Evolutionary conservation across 2,797 vertebrate species (phyloP).

Genomic region (Sebastolobus altivelis): DNA sequence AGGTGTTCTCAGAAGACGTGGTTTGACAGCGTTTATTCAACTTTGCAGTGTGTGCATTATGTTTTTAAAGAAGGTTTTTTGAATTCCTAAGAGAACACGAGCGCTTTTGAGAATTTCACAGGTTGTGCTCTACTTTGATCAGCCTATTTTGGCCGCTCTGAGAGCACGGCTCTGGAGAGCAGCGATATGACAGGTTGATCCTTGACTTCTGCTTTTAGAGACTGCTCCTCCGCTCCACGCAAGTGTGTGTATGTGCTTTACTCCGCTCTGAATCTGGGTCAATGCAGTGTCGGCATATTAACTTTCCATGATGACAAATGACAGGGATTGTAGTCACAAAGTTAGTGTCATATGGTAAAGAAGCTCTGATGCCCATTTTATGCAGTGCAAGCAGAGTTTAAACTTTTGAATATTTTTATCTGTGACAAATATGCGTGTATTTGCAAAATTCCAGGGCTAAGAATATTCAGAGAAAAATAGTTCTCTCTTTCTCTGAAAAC

Average conservation of each 20-base stretch:
- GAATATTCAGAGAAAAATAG: slow-evolving; percentile 3
- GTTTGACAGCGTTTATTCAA: slow-evolving; percentile 19
- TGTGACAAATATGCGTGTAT: slow-evolving; percentile 41
- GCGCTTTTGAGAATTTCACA: slow-evolving; percentile 59
- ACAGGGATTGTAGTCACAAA: slow-evolving; percentile 65
- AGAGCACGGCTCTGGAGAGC: slow-evolving; percentile 60
- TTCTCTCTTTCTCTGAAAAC: background rate
- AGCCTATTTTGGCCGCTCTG: slow-evolving; percentile 56
- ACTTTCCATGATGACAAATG: slow-evolving; percentile 71
- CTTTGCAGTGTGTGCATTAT: slow-evolving; percentile 35
- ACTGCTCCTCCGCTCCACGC: slow-evolving; percentile 37
- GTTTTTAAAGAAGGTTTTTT: slow-evolving; percentile 26
- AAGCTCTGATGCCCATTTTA: slow-evolving; percentile 45
- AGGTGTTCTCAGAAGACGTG: slow-evolving; percentile 20
- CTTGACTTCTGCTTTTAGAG: slow-evolving; percentile 70
- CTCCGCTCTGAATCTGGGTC: slow-evolving; percentile 72
- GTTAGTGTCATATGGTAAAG: slow-evolving; percentile 45
- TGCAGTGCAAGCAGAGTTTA: slow-evolving; percentile 56
- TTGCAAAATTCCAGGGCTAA: slow-evolving; percentile 20
- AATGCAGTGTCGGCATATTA: slow-evolving; percentile 69
- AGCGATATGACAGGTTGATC: slow-evolving; percentile 71
- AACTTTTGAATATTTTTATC: slow-evolving; percentile 39
- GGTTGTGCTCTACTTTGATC: slow-evolving; percentile 68
- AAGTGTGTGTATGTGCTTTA: slow-evolving; percentile 57
- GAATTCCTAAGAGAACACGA: slow-evolving; percentile 35